Conservation (phyloP, 2,113 vertebrate genomes). For the Aplodontia rufa region DNA sequence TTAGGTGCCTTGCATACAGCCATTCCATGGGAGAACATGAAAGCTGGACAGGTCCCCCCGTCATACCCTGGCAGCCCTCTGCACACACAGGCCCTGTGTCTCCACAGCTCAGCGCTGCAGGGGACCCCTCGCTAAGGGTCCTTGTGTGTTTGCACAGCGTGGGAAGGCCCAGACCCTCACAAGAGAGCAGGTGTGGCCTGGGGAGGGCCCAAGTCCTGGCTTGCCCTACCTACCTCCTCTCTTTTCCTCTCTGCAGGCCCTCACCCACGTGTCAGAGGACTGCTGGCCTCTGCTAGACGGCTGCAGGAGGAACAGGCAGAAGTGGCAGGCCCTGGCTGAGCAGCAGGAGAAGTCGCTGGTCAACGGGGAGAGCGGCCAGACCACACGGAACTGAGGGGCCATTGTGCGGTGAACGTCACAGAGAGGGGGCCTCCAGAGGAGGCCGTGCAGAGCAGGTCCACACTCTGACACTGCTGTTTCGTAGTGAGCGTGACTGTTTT, state of each 20-base stretch:
- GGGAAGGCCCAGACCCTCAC: too few species aligned
- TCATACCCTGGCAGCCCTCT: background rate
- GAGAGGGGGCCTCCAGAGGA: too few species aligned
- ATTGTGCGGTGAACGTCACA: too few species aligned
- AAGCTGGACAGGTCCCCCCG: background rate
- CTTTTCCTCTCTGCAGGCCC: conserved; percentile 83
- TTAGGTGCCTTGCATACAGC: background rate
- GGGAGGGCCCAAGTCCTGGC: too few species aligned
- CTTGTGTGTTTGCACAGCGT: too few species aligned
- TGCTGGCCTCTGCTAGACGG: conserved; percentile 95
- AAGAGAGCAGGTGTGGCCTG: too few species aligned
- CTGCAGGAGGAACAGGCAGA: conserved; percentile 93
- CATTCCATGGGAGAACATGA: background rate
- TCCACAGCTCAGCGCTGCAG: too few species aligned
- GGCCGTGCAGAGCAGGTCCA: too few species aligned
- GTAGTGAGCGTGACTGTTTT: conserved; percentile 67
- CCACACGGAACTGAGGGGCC: conserved; percentile 81
- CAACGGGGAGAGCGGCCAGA: conserved; percentile 87
- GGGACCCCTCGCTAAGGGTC: too few species aligned
- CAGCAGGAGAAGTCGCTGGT: conserved; percentile 90
- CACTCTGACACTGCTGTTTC: conserved; percentile 88
- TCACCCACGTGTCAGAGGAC: conserved; percentile 90
- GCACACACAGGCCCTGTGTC: background rate
- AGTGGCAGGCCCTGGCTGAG: conserved; percentile 94
- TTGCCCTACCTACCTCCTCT: background rate